Base-by-base conservation (phyloP, 2,113 vertebrate genomes). In the Ranitomeya imitator region DNA sequence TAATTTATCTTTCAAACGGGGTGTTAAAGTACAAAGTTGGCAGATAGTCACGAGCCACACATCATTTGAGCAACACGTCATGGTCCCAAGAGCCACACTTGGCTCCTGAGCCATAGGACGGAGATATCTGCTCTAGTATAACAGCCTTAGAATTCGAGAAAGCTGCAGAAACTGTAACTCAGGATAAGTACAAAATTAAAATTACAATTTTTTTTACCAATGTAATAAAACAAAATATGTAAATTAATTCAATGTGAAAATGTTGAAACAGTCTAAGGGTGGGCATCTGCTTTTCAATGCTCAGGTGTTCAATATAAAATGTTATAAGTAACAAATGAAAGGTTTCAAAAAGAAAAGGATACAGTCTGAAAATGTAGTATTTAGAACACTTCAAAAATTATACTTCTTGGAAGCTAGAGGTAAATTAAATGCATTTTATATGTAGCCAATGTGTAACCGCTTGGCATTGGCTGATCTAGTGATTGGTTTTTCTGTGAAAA, bases 401-500 rank as follows among this genome's bases (percentile, higher is more conserved):
- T 78, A 78, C 16, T 78, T 54, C 51, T 54, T 78, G 76, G 51
- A 51, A 78, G 76, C 76, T 78, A n/a, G 45, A 54, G 77, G 31
- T 15, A 26, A 79, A 23, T 79, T 57, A 12, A 79, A 57, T 54
- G 51, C 76, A 54, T 79, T 79, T 55, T 26, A 79, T 79, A 26
- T 55, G n/a, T 51, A 55, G 51, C 76, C 51, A 54, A 54, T 54
- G n/a, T 55, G 3, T 54, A 78, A 54, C 76, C 54, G 74, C 45
- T 74, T 74, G 71, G 37, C 71, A 18, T 74, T 45, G 31, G 71
- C 0, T 54, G 76, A 78, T 54, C 54, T 57, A 55, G 52, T 55
- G 52, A 79, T 79, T 79, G 21, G 52, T 15, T 57, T 21, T 57
- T 57, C 21, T 26, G 31, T 79, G 52, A 55, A 23, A 52, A 26